These are phyloP conservation scores for Drosophila paracracens DNA, from an alignment of 2,888 invertebrate genomes.

Conservation along the genomic window DNA sequence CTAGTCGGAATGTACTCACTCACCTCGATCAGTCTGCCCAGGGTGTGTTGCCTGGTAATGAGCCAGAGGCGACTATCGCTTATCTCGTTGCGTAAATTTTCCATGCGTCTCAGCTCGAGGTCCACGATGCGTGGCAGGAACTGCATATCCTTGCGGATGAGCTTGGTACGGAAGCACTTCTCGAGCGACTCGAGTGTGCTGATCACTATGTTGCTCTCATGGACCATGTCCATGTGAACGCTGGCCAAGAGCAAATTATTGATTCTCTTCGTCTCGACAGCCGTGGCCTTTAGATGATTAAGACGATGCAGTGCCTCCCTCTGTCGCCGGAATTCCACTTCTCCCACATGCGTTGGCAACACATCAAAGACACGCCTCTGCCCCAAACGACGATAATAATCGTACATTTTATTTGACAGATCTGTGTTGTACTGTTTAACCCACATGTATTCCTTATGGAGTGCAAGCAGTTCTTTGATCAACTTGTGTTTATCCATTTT, in stretches of 20 bases:
- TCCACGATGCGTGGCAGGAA: slow-evolving; percentile 36
- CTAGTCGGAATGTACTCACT: not conserved
- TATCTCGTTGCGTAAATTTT: slow-evolving; percentile 41
- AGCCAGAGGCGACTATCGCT: slow-evolving; percentile 45
- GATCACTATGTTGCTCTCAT: not conserved
- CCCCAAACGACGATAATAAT: slow-evolving; percentile 43
- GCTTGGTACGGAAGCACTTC: not conserved
- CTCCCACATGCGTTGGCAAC: not conserved
- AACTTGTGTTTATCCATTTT: slow-evolving; percentile 43
- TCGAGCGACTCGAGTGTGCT: slow-evolving; percentile 13
- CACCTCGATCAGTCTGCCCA: slow-evolving; percentile 51
- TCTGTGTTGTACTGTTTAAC: slow-evolving; percentile 18
- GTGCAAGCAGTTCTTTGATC: not conserved
- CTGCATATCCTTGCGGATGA: slow-evolving; percentile 40
- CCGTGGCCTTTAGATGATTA: slow-evolving; percentile 27
- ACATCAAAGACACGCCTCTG: slow-evolving; percentile 14
- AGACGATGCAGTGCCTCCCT: slow-evolving; percentile 5
- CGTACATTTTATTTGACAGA: slow-evolving; percentile 31
- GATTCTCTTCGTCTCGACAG: slow-evolving; percentile 9
- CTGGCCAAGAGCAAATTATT: slow-evolving; percentile 5
- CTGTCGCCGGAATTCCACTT: slow-evolving; percentile 20
- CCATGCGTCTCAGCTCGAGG: slow-evolving; percentile 43
- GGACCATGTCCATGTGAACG: slow-evolving; percentile 23
- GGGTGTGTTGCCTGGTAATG: slow-evolving; percentile 40
- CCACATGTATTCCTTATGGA: fast-evolving